phyloP scores from a whole-genome alignment of 1,140 invertebrate genomes.

The Manduca sexta region DNA sequence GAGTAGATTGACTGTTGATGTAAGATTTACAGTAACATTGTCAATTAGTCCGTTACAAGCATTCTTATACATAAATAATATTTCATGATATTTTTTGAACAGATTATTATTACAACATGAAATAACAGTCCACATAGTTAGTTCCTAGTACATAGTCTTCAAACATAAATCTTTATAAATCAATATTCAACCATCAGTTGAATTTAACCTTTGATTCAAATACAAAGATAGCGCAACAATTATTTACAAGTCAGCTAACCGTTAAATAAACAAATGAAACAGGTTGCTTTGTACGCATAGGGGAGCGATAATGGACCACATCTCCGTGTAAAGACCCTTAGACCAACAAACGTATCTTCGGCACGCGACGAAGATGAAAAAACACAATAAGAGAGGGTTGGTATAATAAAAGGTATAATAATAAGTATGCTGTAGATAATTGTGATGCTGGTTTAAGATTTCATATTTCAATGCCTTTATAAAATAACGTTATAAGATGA shows the following conservation, averaged over 20 bases:
- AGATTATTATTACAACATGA: not conserved
- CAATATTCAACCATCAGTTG: too few relatives aligned
- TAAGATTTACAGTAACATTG: too few relatives aligned
- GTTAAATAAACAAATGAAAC: conserved; percentile 6
- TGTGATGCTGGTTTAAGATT: conserved; percentile 22
- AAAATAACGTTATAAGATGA: not conserved
- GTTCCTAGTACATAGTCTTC: too few relatives aligned
- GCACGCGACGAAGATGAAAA: conserved; percentile 40
- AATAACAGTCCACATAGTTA: too few relatives aligned
- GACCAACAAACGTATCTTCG: conserved; percentile 17
- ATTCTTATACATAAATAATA: not conserved
- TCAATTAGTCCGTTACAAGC: too few relatives aligned
- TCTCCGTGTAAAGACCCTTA: not conserved
- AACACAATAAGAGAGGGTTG: conserved; percentile 11
- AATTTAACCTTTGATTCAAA: too few relatives aligned
- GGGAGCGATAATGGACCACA: conserved; percentile 1
- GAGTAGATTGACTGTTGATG: too few relatives aligned
- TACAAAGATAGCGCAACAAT: too few relatives aligned
- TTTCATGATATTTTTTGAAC: not conserved
- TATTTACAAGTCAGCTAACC: too few relatives aligned
- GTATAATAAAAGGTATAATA: conserved; percentile 5
- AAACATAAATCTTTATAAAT: too few relatives aligned
- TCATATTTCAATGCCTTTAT: conserved; percentile 32
- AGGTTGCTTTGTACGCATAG: conserved; percentile 6
- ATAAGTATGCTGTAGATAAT: not conserved